Evolutionary conservation across 1,140 invertebrate species (phyloP).

Genomic region (Trichonephila clavata): DNA sequence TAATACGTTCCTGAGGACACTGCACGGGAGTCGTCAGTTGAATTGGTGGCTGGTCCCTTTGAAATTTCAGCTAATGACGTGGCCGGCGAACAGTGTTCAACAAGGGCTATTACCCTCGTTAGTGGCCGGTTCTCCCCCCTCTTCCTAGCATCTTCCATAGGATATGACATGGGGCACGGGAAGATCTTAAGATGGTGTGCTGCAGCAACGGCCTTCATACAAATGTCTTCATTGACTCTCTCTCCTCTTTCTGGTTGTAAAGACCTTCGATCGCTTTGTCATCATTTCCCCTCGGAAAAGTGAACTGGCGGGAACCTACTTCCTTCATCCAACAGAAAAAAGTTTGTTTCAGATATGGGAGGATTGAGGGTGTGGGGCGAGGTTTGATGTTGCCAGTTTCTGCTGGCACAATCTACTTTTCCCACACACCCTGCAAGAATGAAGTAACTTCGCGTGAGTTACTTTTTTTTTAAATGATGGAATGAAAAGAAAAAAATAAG

Average conservation of each 20-base stretch:
- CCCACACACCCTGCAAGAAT: slow-evolving; percentile 18
- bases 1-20: not conserved
- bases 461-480: slow-evolving; percentile 17
- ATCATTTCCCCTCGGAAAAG: slow-evolving; percentile 48
- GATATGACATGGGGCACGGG: slow-evolving; percentile 15
- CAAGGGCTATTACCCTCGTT: slow-evolving; percentile 75
- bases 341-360: slow-evolving; percentile 32
- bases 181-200: not conserved
- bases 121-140: slow-evolving; percentile 8
- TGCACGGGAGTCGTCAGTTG: not conserved
- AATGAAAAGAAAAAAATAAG: not conserved
- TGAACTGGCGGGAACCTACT: not conserved
- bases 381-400: slow-evolving; percentile 34
- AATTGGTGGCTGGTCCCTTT: slow-evolving; percentile 32
- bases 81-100: slow-evolving; percentile 59
- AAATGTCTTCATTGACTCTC: slow-evolving; percentile 74
- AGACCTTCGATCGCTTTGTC: slow-evolving; percentile 51
- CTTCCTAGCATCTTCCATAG: slow-evolving; percentile 13
- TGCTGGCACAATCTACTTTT: slow-evolving; percentile 31
- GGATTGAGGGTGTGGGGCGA: not conserved
- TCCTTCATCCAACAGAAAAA: not conserved
- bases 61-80: slow-evolving; percentile 70
- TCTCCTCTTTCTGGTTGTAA: slow-evolving; percentile 14
- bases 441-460: slow-evolving; percentile 6
- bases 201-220: slow-evolving; percentile 60